Evolutionary conservation across 2,113 vertebrate genomes (phyloP).

Genomic region (Vombatus ursinus): DNA sequence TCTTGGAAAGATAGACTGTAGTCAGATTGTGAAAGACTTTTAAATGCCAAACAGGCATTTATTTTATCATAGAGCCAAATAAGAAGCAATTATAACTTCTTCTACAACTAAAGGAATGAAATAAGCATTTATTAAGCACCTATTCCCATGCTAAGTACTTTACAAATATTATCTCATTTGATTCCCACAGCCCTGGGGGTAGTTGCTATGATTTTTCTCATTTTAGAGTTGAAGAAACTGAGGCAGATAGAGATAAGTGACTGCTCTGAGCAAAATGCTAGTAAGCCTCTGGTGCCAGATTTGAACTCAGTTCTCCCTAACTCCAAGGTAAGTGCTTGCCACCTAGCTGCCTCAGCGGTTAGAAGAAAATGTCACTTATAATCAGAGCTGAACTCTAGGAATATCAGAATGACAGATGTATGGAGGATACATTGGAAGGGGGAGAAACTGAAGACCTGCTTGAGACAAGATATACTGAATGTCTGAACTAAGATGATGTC

Average conservation of each 20-base stretch:
- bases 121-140: background rate
- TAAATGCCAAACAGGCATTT: background rate
- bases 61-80: background rate
- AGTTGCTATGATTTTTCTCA: background rate
- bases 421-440: background rate
- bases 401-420: background rate
- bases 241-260: background rate
- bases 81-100: background rate
- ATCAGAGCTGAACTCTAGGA: background rate
- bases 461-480: background rate
- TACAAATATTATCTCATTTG: background rate
- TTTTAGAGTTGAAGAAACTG: background rate
- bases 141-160: background rate
- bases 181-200: background rate
- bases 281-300: background rate
- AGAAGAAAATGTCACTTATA: background rate
- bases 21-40: background rate
- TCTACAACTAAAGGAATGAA: background rate
- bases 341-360: background rate
- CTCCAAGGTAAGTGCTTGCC: background rate
- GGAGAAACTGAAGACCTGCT: background rate
- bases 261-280: background rate
- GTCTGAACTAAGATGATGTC: background rate
- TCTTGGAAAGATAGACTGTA: background rate
- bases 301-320: background rate